Conservation (phyloP, 2,888 invertebrate species). For the Hemistola chrysoprasaria region DNA sequence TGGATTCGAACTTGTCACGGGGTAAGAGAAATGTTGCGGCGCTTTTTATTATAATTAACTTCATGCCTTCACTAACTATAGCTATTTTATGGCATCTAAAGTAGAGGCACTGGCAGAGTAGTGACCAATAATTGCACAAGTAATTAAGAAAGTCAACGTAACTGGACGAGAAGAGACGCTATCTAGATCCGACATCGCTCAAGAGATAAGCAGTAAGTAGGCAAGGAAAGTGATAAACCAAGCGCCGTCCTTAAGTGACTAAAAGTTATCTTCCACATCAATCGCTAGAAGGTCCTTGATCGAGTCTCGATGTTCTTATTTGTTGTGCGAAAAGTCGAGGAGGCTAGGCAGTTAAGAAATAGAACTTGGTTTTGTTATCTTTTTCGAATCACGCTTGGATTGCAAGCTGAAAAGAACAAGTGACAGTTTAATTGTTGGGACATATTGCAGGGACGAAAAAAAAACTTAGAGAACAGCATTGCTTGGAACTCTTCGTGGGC, state of each 20-base stretch:
- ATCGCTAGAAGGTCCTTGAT: conserved; percentile 21
- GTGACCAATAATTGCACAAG: conserved; percentile 48
- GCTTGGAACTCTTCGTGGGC: too few species aligned
- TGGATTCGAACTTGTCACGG: conserved; percentile 95
- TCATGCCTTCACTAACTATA: conserved; percentile 16
- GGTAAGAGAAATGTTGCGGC: conserved; percentile 66
- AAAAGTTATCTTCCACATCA: conserved; percentile 29
- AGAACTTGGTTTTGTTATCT: conserved; percentile 11
- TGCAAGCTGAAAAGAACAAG: conserved; percentile 13
- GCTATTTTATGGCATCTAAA: conserved; percentile 18
- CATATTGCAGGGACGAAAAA: not conserved
- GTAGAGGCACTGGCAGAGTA: conserved; percentile 29
- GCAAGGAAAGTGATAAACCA: conserved; percentile 42
- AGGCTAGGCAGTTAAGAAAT: conserved; percentile 5
- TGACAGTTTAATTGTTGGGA: conserved; percentile 3
- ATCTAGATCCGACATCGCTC: conserved; percentile 55
- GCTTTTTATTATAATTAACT: conserved; percentile 20
- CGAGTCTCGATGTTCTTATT: conserved; percentile 11
- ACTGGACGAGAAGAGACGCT: conserved; percentile 45
- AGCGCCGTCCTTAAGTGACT: conserved; percentile 36
- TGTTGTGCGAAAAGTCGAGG: too few species aligned
- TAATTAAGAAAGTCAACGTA: conserved; percentile 53
- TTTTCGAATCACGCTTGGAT: conserved; percentile 17
- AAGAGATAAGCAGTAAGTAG: conserved; percentile 39
- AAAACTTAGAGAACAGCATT: too few species aligned